These are phyloP conservation scores for Allophyes oxyacanthae DNA, from an alignment of 2,888 invertebrate species.

Conservation along the genomic window DNA sequence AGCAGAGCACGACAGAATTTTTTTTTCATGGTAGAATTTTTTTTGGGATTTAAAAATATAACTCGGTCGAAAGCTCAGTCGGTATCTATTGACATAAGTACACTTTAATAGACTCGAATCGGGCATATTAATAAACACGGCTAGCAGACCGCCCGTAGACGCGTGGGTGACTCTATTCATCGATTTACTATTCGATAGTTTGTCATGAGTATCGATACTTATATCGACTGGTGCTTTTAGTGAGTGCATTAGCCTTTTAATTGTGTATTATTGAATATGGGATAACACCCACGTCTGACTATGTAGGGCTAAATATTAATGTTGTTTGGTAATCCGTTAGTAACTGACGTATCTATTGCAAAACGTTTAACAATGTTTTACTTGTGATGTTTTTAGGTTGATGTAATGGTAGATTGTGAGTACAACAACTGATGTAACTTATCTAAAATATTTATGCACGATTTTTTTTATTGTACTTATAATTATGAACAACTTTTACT, in stretches of 20 bases:
- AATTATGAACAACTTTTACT: too few species aligned
- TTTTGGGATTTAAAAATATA: conserved; percentile 24
- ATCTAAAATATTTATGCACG: not conserved
- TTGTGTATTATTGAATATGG: conserved; percentile 71
- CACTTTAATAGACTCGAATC: conserved; percentile 72
- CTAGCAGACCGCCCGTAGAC: conserved; percentile 62
- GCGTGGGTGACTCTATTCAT: conserved; percentile 75
- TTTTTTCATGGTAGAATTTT: too few species aligned
- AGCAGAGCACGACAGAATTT: too few species aligned
- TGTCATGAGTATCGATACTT: conserved; percentile 59
- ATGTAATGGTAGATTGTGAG: conserved; percentile 25
- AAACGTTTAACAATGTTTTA: conserved; percentile 44
- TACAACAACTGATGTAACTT: conserved; percentile 24
- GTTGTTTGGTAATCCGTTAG: conserved; percentile 52
- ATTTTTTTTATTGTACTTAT: too few species aligned
- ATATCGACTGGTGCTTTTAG: conserved; percentile 61
- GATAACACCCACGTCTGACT: conserved; percentile 68
- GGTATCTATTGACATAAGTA: conserved; percentile 72
- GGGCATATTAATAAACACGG: conserved; percentile 66
- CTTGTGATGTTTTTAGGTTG: conserved; percentile 33
- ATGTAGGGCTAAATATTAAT: conserved; percentile 56
- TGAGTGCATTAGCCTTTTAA: conserved; percentile 78
- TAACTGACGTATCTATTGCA: conserved; percentile 46
- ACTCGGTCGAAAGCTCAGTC: conserved; percentile 17
- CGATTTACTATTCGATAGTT: conserved; percentile 61